phyloP scores from a whole-genome alignment of 1,140 invertebrate genomes.

The Idris sp. region DNA sequence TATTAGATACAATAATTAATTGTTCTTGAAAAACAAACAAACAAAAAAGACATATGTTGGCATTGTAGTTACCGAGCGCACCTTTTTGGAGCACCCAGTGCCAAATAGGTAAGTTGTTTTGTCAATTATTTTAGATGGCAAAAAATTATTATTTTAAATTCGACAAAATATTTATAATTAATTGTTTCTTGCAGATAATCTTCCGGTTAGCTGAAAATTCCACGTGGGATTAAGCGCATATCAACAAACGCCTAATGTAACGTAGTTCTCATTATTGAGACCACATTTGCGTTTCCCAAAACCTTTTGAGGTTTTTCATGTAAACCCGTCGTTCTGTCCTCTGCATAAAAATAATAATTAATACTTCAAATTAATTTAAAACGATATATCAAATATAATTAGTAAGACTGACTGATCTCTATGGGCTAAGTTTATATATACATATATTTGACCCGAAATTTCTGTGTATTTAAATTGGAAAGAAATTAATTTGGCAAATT shows the following conservation, averaged over 20 bases:
- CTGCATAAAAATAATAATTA: conserved; percentile 74
- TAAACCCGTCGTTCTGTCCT: conserved; percentile 76
- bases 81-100: conserved; percentile 72
- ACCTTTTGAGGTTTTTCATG: conserved; percentile 69
- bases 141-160: too few relatives aligned
- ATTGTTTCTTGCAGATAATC: conserved; percentile 71
- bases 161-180: too few relatives aligned
- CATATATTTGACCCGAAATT: conserved; percentile 62
- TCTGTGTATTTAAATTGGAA: background rate
- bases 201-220: conserved; percentile 72
- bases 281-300: conserved; percentile 67
- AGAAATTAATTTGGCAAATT: too few relatives aligned
- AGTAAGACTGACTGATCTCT: conserved; percentile 75
- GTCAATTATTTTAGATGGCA: too few relatives aligned
- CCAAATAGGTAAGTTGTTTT: conserved; percentile 70
- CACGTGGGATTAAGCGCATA: conserved; percentile 72
- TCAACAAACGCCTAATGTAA: conserved; percentile 76
- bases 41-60: conserved; percentile 67
- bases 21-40: conserved; percentile 34
- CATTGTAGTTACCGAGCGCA: conserved; percentile 71
- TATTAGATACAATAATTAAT: conserved; percentile 69
- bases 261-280: conserved; percentile 68
- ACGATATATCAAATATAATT: conserved; percentile 65
- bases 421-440: conserved; percentile 75
- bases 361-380: conserved; percentile 69